These are phyloP conservation scores for Dendropsophus ebraccatus DNA, from an alignment of 2,113 vertebrate species.

Conservation along the genomic window DNA sequence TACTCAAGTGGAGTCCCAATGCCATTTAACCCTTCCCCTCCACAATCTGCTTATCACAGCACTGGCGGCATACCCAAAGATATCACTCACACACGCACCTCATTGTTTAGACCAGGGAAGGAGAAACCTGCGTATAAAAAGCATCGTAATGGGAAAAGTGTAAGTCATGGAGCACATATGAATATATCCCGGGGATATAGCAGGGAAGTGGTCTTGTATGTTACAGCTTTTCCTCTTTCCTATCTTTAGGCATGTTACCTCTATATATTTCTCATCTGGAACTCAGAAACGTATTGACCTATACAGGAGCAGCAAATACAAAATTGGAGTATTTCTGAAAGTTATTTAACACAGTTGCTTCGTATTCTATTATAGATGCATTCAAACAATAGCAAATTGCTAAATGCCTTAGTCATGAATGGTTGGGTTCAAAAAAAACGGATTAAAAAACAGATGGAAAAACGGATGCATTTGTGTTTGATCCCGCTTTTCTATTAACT, in stretches of 20 bases:
- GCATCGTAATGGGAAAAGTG: not conserved
- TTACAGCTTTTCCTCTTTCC: too few species aligned
- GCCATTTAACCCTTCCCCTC: slow-evolving; percentile 40
- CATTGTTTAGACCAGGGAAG: not conserved
- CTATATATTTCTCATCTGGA: not conserved
- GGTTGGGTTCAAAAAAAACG: too few species aligned
- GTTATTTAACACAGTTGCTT: not conserved
- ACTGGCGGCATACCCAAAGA: not conserved
- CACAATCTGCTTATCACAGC: not conserved
- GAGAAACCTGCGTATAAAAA: not conserved
- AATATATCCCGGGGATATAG: too few species aligned
- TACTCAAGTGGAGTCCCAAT: slow-evolving; percentile 32
- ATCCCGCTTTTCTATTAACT: too few species aligned
- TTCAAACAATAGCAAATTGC: too few species aligned
- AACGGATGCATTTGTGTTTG: too few species aligned
- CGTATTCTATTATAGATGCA: too few species aligned
- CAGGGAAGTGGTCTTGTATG: too few species aligned
- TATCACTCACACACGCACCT: not conserved
- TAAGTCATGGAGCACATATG: not conserved
- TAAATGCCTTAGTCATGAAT: too few species aligned
- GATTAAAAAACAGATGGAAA: too few species aligned
- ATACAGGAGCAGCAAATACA: not conserved
- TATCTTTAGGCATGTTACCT: too few species aligned
- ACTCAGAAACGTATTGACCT: not conserved
- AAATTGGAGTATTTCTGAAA: not conserved